phyloP scores from a whole-genome alignment of 2,888 invertebrate species.

The Volucella inanis region DNA sequence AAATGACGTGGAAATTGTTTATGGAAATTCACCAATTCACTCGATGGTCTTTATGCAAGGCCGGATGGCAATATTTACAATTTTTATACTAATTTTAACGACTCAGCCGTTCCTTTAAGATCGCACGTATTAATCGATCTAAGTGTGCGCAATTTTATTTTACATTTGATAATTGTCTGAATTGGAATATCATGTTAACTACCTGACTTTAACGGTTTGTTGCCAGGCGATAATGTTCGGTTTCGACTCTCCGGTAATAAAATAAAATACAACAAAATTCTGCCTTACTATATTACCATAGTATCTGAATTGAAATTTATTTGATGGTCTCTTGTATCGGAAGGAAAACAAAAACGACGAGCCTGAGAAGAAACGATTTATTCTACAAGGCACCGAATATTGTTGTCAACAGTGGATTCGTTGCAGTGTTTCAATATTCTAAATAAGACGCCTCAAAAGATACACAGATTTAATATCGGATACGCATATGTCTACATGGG shows the following conservation, averaged over 20 bases:
- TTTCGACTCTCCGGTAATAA: slow-evolving; percentile 3
- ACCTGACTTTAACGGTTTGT: slow-evolving; percentile 1
- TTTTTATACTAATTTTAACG: too few relatives aligned
- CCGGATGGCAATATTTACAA: too few relatives aligned
- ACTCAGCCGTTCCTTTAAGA: too few relatives aligned
- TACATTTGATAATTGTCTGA: slow-evolving; percentile 6
- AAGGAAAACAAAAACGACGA: neutral
- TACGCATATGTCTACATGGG: too few relatives aligned
- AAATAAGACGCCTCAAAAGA: neutral
- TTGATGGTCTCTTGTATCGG: neutral
- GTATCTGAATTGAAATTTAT: neutral
- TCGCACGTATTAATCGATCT: too few relatives aligned
- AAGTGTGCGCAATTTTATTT: too few relatives aligned
- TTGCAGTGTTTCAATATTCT: slow-evolving; percentile 7
- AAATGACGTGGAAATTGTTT: slow-evolving; percentile 16
- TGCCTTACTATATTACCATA: slow-evolving; percentile 22
- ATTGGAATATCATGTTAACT: slow-evolving; percentile 13
- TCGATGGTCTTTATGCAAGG: neutral
- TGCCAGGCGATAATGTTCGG: slow-evolving; percentile 11
- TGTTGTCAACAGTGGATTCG: slow-evolving; percentile 28
- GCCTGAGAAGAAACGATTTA: neutral
- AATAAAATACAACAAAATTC: neutral
- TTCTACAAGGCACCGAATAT: neutral
- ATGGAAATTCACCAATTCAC: slow-evolving; percentile 2
- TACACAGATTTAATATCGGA: too few relatives aligned